Evolutionary conservation across 30 jellyfish, hydroid and myxozoan species (phyloP), one percentile per base, ranked within the genome.

Genomic region (Chrysaora quinquecirrha): DNA sequence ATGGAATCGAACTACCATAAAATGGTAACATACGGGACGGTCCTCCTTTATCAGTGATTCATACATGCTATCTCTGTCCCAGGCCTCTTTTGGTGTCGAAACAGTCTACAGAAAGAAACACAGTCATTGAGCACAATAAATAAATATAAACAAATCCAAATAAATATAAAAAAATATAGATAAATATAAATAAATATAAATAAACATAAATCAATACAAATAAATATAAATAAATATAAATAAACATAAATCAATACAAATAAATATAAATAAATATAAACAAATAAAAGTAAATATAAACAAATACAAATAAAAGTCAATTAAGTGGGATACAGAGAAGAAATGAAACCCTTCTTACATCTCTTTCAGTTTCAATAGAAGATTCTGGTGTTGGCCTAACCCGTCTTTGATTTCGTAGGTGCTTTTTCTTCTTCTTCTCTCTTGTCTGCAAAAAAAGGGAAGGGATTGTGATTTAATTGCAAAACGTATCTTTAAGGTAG

Each of bases 51-150:
- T 25, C 68, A 52, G 19, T 20, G 68, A 52, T 20, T 52, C 68
- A 20, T 52, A 52, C 25, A 52, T 3, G 19, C 29, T 20, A 3
- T 20, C 68, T 52, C 29, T 16, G 19, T 52, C 68, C 68, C 68
- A 52, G 3, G 68, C 68, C 19, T 52, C 68, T 52, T 25, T 52
- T 52, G 68, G 68, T 52, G 68, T 52, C 24, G 68, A 52, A 52
- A 52, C 12, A 2, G 68, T 16, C 68, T 52, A 52, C 24, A 52
- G 19, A 52, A 20, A 7, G 68, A 52, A 52, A 3, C 14, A 14
- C 54, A 38, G 54, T n/a, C n/a, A n/a, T n/a, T n/a, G n/a, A n/a
- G n/a, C n/a, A n/a, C n/a, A n/a, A n/a, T n/a, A n/a, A n/a, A n/a
- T n/a, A n/a, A n/a, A n/a, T n/a, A n/a, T n/a, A n/a, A n/a, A n/a